These are phyloP conservation scores for Melieria crassipennis DNA, from an alignment of 2,888 invertebrate species.

Conservation along the genomic window DNA sequence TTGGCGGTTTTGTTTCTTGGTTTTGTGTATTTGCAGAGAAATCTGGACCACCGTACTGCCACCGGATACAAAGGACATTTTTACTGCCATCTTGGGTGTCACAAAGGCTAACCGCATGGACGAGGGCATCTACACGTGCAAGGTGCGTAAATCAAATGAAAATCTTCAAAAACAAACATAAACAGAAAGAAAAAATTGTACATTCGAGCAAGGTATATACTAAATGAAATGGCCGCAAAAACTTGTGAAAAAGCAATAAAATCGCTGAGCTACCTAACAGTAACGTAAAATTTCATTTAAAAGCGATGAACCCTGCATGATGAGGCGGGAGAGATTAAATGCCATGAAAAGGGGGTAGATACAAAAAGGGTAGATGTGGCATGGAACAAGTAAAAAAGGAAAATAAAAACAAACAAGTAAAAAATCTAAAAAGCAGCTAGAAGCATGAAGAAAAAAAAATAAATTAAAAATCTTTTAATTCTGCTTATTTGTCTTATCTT, in stretches of 20 bases:
- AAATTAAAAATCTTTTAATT: too few relatives aligned
- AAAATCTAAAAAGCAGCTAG: neutral
- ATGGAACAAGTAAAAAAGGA: too few relatives aligned
- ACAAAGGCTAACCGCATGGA: conserved; percentile 76
- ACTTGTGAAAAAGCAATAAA: too few relatives aligned
- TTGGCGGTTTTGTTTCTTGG: too few relatives aligned
- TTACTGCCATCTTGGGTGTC: conserved; percentile 77
- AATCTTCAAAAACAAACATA: neutral
- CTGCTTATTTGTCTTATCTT: neutral
- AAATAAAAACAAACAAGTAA: neutral
- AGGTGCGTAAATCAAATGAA: conserved; percentile 63
- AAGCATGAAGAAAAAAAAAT: neutral
- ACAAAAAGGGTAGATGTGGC: neutral
- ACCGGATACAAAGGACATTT: conserved; percentile 63
- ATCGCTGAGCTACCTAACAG: too few relatives aligned
- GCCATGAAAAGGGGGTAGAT: neutral
- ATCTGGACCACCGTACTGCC: conserved; percentile 73
- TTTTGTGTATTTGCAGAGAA: conserved; percentile 66
- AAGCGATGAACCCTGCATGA: too few relatives aligned
- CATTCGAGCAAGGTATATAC: too few relatives aligned
- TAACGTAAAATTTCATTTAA: too few relatives aligned
- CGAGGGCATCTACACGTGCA: conserved; percentile 82
- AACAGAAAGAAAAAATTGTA: neutral
- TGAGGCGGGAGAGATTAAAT: too few relatives aligned
- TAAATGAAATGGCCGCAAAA: too few relatives aligned